Evolutionary conservation across 2,113 vertebrate genomes (phyloP).

Genomic region (Trogon melanurus): DNA sequence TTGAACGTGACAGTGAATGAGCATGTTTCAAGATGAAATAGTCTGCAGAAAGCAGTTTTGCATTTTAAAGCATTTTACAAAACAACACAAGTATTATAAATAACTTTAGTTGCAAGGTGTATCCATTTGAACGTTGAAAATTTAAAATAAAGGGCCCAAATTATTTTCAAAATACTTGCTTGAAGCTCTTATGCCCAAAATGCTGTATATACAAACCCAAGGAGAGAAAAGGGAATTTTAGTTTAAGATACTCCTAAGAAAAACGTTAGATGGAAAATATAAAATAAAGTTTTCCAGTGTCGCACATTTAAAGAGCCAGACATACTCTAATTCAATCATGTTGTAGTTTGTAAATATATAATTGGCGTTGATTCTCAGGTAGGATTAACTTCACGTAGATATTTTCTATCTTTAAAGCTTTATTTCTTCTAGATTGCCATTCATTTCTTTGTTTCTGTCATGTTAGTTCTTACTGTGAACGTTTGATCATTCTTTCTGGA

Average conservation of each 20-base stretch:
- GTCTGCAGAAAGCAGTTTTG: not conserved
- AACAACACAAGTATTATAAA: not conserved
- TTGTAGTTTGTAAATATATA: not conserved
- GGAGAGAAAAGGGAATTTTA: not conserved
- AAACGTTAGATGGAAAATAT: not conserved
- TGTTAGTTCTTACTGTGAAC: not conserved
- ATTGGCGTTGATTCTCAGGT: not conserved
- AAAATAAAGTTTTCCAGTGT: not conserved
- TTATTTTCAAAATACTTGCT: not conserved
- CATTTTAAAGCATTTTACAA: not conserved
- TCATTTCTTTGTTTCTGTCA: not conserved
- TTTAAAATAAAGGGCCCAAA: not conserved
- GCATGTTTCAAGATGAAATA: not conserved
- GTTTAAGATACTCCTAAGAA: not conserved
- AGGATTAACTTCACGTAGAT: not conserved
- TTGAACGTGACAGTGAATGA: not conserved
- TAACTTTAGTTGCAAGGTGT: not conserved
- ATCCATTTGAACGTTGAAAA: not conserved
- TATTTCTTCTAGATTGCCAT: not conserved
- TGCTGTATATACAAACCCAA: not conserved
- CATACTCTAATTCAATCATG: not conserved
- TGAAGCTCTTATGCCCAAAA: not conserved
- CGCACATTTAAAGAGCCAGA: not conserved
- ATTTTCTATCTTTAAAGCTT: not conserved
- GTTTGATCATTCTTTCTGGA: conserved; percentile 1